Percentiles rank a stretch among this genome's conserved stretches.
Evolutionary conservation across 2,113 vertebrate species (phyloP).

Genomic region (Zosterops pallidus): DNA sequence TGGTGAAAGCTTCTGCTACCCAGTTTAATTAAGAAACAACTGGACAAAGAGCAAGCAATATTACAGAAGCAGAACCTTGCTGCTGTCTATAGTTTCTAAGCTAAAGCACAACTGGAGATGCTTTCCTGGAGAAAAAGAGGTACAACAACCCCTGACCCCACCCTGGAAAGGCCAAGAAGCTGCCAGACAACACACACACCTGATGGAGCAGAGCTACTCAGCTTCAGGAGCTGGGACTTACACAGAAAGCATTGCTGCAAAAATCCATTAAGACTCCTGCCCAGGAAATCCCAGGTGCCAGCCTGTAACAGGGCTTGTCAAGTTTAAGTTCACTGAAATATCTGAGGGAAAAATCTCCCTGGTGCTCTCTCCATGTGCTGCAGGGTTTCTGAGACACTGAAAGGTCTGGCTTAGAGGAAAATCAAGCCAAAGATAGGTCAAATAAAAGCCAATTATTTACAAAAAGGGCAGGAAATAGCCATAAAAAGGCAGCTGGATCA

Average conservation of each 20-base stretch:
- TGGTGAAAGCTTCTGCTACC: neutral
- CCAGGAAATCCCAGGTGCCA: conserved; percentile 12
- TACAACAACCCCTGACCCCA: rapidly evolving
- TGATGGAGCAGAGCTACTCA: neutral
- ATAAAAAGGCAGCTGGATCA: neutral
- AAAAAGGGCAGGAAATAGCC: conserved; percentile 1
- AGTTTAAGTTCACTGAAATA: neutral
- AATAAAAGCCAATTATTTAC: conserved; percentile 29
- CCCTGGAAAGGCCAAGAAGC: neutral
- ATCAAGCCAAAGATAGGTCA: neutral
- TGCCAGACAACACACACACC: neutral
- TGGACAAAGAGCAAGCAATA: neutral
- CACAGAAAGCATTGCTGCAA: neutral
- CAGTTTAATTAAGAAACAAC: neutral
- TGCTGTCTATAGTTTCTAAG: neutral
- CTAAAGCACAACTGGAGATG: neutral
- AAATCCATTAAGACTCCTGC: neutral
- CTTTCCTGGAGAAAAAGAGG: neutral
- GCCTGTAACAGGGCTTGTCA: neutral
- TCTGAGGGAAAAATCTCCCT: neutral
- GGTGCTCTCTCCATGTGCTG: neutral
- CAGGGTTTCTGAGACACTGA: neutral
- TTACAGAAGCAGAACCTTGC: neutral
- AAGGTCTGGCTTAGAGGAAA: conserved; percentile 22
- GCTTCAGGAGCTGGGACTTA: conserved; percentile 4